Evolutionary conservation across 2,888 invertebrate genomes (phyloP), one percentile per base, ranked within the genome.

Genomic region (Andrena haemorrhoa): DNA sequence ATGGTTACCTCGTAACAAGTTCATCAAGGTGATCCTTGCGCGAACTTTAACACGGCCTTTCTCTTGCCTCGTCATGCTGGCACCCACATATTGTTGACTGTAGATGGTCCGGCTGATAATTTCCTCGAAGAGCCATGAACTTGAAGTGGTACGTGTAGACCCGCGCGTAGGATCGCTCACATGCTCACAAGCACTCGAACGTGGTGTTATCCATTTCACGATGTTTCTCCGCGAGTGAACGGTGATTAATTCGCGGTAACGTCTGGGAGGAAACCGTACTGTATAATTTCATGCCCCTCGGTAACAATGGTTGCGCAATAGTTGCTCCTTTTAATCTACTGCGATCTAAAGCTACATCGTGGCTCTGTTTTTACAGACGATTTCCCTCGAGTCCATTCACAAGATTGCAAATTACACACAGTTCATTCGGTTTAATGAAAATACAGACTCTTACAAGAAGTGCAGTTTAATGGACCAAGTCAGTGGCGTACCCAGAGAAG

Each of bases 81-180:
- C 86, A 74, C 88, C 86, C 86, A 88, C 88, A 88, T 88, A 83
- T 82, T 72, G 76, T 72, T 78, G 77, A 64, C 69, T 76, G 78
- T 79, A 83, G 87, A 86, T 81, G 83, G 80, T 71, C 85, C 68
- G 72, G n/a, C 72, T 51, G 78, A 81, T 76, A 75, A 86, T 79
- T 81, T 60, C 77, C 73, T 73, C 75, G 23, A 66, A 80, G 74
- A 71, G 63, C 84, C 86, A 65, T 86, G 80, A 86, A 87, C 85
- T 81, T 85, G 81, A 85, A 51, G 81, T 72, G 72, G 72, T 69
- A 69, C 76, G 79, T 70, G 75, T 69, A 29, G 58, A 56, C 56
- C 64, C 8, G 53, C n/a, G 29, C 61, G 66, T 71, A 66, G 23
- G 56, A 71, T 72, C 53, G 58, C 76, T 85, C 58, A 71, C 47